Percentiles rank a stretch among this genome's conserved stretches.
Evolutionary conservation across 2,888 invertebrate species (phyloP).

Genomic region (Acrobasis repandana): DNA sequence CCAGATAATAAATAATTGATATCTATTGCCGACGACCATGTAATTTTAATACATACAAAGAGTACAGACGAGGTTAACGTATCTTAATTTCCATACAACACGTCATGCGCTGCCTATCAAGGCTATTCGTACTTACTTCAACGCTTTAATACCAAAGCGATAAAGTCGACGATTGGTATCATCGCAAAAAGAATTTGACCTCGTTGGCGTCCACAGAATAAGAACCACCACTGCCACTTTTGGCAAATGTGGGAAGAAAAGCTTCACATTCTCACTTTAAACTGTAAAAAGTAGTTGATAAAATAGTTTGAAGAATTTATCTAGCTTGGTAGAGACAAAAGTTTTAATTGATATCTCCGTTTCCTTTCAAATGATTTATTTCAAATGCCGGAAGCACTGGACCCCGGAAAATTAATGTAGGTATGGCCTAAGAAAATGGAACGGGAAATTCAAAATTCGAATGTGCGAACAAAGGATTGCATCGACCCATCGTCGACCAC

Average conservation of each 20-base stretch:
- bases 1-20: background rate
- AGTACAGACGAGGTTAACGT: slow-evolving; percentile 35
- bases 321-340: too few relatives aligned
- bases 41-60: background rate
- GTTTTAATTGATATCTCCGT: too few relatives aligned
- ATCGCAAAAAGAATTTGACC: background rate
- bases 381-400: too few relatives aligned
- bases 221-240: too few relatives aligned
- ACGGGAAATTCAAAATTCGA: slow-evolving; percentile 30
- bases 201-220: slow-evolving; percentile 8
- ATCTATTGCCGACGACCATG: slow-evolving; percentile 9
- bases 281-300: too few relatives aligned
- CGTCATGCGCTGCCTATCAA: slow-evolving; percentile 27
- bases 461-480: slow-evolving; percentile 35
- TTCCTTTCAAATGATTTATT: too few relatives aligned
- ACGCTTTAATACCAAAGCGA: background rate
- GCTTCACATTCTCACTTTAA: too few relatives aligned
- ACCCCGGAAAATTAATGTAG: too few relatives aligned
- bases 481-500: background rate
- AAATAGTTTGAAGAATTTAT: too few relatives aligned
- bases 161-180: background rate
- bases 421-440: slow-evolving; percentile 11
- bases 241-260: too few relatives aligned
- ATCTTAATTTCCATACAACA: slow-evolving; percentile 45
- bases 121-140: slow-evolving; percentile 11